A percentile compares a stretch with the other conserved stretches of the same genome.
Evolutionary conservation across 2,113 vertebrate species (phyloP).

Genomic region (Dissostichus mawsoni): DNA sequence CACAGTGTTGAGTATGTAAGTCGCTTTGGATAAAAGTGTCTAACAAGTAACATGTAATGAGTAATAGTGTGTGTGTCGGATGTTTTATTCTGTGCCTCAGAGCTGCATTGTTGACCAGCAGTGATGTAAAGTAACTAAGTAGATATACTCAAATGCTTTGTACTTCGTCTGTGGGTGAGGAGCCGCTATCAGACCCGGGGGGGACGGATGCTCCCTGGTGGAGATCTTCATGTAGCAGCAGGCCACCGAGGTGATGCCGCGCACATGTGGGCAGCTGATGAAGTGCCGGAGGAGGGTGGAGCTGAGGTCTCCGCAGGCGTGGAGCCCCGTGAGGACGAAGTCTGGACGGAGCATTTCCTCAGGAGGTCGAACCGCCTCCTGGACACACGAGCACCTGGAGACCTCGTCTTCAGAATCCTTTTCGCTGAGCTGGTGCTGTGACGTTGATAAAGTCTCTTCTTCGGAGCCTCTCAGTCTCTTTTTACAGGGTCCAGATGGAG

Average conservation of each 20-base stretch:
- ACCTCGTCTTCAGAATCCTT: background rate
- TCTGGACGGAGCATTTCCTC: background rate
- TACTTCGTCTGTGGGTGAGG: background rate
- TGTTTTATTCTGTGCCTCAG: too few relatives aligned
- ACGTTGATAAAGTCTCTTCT: too few relatives aligned
- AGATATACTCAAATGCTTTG: too few relatives aligned
- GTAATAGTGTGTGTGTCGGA: too few relatives aligned
- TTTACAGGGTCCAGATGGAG: constrained; percentile 52
- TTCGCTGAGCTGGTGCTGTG: background rate
- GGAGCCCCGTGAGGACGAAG: constrained; percentile 91
- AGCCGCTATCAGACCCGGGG: constrained; percentile 61
- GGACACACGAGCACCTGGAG: background rate
- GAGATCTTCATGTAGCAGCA: constrained; percentile 97
- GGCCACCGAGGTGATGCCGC: constrained; percentile 88
- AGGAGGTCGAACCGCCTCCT: background rate
- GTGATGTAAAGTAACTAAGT: too few relatives aligned
- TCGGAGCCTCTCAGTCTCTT: constrained; percentile 64
- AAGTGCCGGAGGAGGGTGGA: constrained; percentile 91
- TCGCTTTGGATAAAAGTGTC: too few relatives aligned
- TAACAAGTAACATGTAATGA: too few relatives aligned
- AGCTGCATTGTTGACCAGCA: too few relatives aligned
- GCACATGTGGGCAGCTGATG: constrained; percentile 82
- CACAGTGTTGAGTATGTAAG: too few relatives aligned
- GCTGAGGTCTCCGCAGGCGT: constrained; percentile 94
- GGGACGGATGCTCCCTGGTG: constrained; percentile 67